phyloP scores from a whole-genome alignment of 2,113 vertebrate species.

The Calidris pugnax region DNA sequence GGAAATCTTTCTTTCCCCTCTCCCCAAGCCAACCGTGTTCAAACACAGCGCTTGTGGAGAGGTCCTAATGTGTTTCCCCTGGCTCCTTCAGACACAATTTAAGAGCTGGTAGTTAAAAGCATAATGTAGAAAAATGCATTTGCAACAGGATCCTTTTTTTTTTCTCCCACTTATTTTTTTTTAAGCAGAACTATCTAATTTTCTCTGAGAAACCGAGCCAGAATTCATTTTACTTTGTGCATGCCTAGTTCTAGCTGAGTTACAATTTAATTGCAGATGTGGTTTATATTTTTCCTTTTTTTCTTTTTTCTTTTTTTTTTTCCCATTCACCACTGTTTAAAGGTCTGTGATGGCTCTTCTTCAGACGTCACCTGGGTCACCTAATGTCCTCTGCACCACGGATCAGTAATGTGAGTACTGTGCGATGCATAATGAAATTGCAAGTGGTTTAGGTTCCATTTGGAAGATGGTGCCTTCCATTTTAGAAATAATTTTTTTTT shows the following conservation, averaged over 20 bases:
- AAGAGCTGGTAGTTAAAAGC: constrained; percentile 19
- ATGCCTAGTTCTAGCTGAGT: not conserved
- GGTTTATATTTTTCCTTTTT: not conserved
- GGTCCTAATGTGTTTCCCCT: not conserved
- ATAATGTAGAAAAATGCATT: not conserved
- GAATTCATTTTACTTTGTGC: not conserved
- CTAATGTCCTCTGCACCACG: not conserved
- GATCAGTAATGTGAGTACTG: not conserved
- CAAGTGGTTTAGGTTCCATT: not conserved
- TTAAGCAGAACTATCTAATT: not conserved
- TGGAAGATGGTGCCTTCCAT: not conserved
- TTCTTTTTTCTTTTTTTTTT: not conserved
- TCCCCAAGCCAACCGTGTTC: not conserved
- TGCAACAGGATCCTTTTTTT: not conserved
- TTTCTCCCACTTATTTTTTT: not conserved
- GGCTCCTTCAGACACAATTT: not conserved
- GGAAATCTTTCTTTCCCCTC: not conserved
- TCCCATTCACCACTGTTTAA: not conserved
- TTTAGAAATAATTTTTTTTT: not conserved
- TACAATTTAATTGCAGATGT: not conserved
- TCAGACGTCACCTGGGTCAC: not conserved
- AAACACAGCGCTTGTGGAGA: not conserved
- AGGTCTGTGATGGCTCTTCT: not conserved
- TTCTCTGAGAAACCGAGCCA: constrained; percentile 9
- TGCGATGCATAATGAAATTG: not conserved